Evolutionary conservation across 2,797 vertebrate species (phyloP), one percentile per base, ranked within the genome.

Genomic region (Smutsia gigantea): DNA sequence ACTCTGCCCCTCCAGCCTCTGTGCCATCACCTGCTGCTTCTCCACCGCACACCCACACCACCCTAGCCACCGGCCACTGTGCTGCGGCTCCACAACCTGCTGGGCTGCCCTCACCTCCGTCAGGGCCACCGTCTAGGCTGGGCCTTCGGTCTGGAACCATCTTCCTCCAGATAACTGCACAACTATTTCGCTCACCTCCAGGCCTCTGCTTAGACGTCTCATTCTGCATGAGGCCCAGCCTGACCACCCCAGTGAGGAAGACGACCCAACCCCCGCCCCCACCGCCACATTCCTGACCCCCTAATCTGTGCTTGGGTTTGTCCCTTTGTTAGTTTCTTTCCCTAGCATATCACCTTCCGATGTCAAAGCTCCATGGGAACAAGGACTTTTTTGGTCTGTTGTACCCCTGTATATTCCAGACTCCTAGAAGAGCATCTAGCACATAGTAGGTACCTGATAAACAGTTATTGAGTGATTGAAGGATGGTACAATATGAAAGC

Each of bases 81-180:
- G 53, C 31, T 25, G 51, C 53, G 71, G 0, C 5, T 71, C 46
- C 31, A 7, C 5, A 46, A 13, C 23, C 27, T 64, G 17, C 15
- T 7, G 9, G 3, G 29, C 9, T 79, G n/a, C 25, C 27, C 15
- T 69, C 29, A 15, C 37, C 75, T 87, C 49, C 23, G 42, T 87
- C 39, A 23, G 42, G 27, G 2, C 25, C 37, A 12, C 31, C 2
- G 0, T 11, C n/a, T 4, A 5, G 9, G 19, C 63, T 9, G 46
- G 34, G 19, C 11, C 46, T 46, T 78, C n/a, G 59, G 27, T 49
- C 34, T 84, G 55, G 12, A 68, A 23, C 37, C 14, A 1, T 19
- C 61, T 37, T 69, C 37, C 53, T 81, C 59, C 23, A 53, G 27
- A 61, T 4, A 42, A 37, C 15, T n/a, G 12, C 34, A 14, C 2